Conservation (phyloP, 2,888 invertebrate species). For the Anoncus sp. region DNA sequence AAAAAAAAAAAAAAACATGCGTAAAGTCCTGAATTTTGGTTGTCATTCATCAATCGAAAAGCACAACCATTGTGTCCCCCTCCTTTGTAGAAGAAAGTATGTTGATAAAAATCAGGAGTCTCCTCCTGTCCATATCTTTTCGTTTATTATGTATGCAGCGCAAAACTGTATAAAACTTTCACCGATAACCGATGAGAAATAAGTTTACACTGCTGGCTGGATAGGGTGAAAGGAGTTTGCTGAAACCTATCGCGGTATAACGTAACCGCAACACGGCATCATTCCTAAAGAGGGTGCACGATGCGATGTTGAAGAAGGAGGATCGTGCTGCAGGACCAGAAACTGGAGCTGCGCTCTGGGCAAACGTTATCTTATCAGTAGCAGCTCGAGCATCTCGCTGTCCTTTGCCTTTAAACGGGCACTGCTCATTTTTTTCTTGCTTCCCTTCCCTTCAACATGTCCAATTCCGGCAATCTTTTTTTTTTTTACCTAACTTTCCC, state of each 20-base stretch:
- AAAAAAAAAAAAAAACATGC: too few relatives aligned
- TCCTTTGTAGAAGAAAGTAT: too few relatives aligned
- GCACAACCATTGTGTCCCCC: too few relatives aligned
- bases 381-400: conserved; percentile 52
- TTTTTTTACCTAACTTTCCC: conserved; percentile 23
- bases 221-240: neutral
- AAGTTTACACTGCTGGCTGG: too few relatives aligned
- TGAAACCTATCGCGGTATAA: conserved; percentile 14
- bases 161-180: too few relatives aligned
- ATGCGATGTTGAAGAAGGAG: conserved; percentile 67
- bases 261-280: conserved; percentile 46
- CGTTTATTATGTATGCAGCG: too few relatives aligned
- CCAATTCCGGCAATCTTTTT: conserved; percentile 15
- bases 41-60: too few relatives aligned
- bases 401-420: conserved; percentile 53
- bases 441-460: conserved; percentile 12
- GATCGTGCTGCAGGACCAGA: neutral
- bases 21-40: too few relatives aligned
- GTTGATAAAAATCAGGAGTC: too few relatives aligned
- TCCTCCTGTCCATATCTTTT: too few relatives aligned
- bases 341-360: conserved; percentile 65
- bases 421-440: conserved; percentile 9
- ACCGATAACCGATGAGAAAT: too few relatives aligned
- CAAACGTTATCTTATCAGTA: conserved; percentile 75
- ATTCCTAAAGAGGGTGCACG: conserved; percentile 62